These are phyloP conservation scores for Andrena chrysosceles DNA, from an alignment of 2,888 invertebrate species.

Conservation along the genomic window DNA sequence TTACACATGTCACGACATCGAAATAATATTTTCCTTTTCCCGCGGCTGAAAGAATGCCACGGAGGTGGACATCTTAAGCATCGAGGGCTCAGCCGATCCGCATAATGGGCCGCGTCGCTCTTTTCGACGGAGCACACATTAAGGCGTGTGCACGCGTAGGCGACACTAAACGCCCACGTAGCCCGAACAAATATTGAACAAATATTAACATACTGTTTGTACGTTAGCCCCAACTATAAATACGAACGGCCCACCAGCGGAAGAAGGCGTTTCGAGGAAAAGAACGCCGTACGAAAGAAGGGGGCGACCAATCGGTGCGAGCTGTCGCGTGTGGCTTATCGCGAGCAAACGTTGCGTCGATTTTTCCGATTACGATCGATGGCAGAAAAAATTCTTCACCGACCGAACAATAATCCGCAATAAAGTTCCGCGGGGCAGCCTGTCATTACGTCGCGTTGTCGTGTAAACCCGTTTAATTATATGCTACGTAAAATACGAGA, in stretches of 20 bases:
- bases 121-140: slow-evolving; percentile 55
- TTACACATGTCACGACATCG: slow-evolving; percentile 52
- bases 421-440: not conserved
- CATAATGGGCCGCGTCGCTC: slow-evolving; percentile 51
- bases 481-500: slow-evolving; percentile 6
- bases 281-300: not conserved
- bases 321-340: not conserved
- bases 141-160: slow-evolving; percentile 60
- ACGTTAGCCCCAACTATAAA: slow-evolving; percentile 57
- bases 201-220: slow-evolving; percentile 75
- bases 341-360: not conserved
- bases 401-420: not conserved
- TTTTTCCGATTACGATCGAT: not conserved
- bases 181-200: slow-evolving; percentile 76
- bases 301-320: not conserved
- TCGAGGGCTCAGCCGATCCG: slow-evolving; percentile 33
- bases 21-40: slow-evolving; percentile 60
- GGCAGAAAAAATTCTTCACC: not conserved
- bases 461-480: slow-evolving; percentile 20
- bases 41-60: slow-evolving; percentile 31
- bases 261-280: slow-evolving; percentile 29
- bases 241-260: slow-evolving; percentile 44
- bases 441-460: slow-evolving; percentile 22
- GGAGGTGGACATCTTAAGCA: slow-evolving; percentile 50
- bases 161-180: slow-evolving; percentile 71